Evolutionary conservation across 2,888 invertebrate species (phyloP).

Genomic region (Blastobasis lacticolella): DNA sequence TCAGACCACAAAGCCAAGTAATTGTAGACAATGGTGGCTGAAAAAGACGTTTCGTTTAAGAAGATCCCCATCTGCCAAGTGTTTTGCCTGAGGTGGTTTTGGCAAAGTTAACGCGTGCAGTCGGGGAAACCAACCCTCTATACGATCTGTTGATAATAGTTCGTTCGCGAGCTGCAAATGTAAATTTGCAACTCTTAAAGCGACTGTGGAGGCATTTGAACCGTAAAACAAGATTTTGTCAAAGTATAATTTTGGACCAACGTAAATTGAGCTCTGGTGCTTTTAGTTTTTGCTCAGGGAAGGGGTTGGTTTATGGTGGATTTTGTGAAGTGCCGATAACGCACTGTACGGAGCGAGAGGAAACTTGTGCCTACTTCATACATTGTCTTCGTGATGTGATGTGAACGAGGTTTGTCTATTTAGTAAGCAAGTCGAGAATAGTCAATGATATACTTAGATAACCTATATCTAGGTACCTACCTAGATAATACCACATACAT

Average conservation of each 20-base stretch:
- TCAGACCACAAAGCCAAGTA: conserved; percentile 61
- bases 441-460: too few species aligned
- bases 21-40: conserved; percentile 71
- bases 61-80: conserved; percentile 66
- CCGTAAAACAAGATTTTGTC: conserved; percentile 68
- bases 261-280: conserved; percentile 18
- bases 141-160: background rate
- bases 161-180: background rate
- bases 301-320: too few species aligned
- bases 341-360: too few species aligned
- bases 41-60: conserved; percentile 72
- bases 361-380: too few species aligned
- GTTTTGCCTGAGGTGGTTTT: conserved; percentile 54
- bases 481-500: too few species aligned
- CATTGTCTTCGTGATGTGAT: too few species aligned
- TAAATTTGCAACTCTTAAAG: conserved; percentile 36
- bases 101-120: conserved; percentile 22
- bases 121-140: background rate
- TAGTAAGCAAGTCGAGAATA: too few species aligned
- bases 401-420: too few species aligned
- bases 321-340: too few species aligned
- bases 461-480: too few species aligned
- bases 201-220: conserved; percentile 62
- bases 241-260: conserved; percentile 56
- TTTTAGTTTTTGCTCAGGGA: too few species aligned